Conservation (phyloP, 2,797 vertebrate species). For the Scleropages formosus region DNA sequence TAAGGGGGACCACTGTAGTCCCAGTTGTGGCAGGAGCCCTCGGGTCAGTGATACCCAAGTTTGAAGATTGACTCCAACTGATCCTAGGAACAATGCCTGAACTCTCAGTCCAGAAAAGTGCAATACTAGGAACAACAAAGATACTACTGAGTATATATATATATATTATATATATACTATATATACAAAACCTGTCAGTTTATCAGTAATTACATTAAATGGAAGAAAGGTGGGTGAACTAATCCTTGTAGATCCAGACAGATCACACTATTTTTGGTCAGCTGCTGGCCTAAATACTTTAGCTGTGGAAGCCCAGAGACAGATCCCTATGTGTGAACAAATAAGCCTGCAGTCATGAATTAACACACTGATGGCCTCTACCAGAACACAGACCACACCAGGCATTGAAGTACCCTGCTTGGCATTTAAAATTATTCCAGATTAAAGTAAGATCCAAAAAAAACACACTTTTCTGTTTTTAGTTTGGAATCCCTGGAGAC, state of each 20-base stretch:
- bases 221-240: not conserved
- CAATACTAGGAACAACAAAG: no score
- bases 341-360: constrained; percentile 19
- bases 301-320: constrained; percentile 27
- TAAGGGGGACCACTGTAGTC: no score
- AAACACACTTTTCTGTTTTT: no score
- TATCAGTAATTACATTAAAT: constrained; percentile 28
- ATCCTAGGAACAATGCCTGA: no score
- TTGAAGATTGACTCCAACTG: no score
- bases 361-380: not conserved
- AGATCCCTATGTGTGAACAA: constrained; percentile 31
- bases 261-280: constrained; percentile 31
- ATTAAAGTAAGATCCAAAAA: no score
- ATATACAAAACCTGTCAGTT: constrained; percentile 33
- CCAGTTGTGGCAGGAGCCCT: no score
- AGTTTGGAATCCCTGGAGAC: no score
- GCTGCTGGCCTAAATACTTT: constrained; percentile 36
- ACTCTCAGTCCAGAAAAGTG: no score
- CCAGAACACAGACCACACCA: not conserved
- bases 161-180: no score
- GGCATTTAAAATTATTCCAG: not conserved
- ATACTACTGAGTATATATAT: no score
- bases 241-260: constrained; percentile 23
- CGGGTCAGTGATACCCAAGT: no score
- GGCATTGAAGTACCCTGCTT: not conserved